Evolutionary conservation across 2,797 vertebrate species (phyloP).

Genomic region (Poecile montanus): DNA sequence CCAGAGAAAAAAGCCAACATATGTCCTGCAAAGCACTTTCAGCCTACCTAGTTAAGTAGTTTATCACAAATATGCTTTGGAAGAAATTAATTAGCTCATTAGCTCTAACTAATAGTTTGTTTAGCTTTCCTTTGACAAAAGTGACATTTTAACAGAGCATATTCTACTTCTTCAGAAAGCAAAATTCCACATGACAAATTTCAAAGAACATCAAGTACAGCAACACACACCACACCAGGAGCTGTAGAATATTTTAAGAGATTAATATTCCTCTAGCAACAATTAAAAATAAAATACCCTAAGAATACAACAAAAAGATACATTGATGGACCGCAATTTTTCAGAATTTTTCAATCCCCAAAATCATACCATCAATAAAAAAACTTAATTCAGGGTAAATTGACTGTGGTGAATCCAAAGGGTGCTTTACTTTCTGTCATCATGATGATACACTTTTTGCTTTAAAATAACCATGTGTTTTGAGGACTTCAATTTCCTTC

Average conservation of each 20-base stretch:
- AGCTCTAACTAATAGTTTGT: conserved; percentile 43
- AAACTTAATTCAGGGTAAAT: not conserved
- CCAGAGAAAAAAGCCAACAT: not conserved
- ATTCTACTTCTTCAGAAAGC: conserved; percentile 32
- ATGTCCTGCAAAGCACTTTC: not conserved
- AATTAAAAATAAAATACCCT: not conserved
- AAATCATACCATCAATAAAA: not conserved
- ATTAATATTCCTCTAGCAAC: not conserved
- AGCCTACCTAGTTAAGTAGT: conserved; percentile 14
- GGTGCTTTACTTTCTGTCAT: not conserved
- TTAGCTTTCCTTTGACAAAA: conserved; percentile 46
- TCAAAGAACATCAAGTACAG: conserved; percentile 25
- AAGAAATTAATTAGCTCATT: conserved; percentile 62
- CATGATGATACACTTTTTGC: not conserved
- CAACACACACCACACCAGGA: not conserved
- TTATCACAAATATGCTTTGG: conserved; percentile 39
- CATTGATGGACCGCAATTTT: not conserved
- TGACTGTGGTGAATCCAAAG: not conserved
- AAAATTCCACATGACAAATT: conserved; percentile 2
- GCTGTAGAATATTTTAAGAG: not conserved
- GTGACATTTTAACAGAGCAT: conserved; percentile 34
- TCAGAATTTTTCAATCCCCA: not conserved
- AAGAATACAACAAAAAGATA: not conserved
- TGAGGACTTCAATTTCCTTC: not conserved
- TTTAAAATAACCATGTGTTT: not conserved